Conservation (phyloP, 2,797 vertebrate species). For the Crocodylus rhombifer region DNA sequence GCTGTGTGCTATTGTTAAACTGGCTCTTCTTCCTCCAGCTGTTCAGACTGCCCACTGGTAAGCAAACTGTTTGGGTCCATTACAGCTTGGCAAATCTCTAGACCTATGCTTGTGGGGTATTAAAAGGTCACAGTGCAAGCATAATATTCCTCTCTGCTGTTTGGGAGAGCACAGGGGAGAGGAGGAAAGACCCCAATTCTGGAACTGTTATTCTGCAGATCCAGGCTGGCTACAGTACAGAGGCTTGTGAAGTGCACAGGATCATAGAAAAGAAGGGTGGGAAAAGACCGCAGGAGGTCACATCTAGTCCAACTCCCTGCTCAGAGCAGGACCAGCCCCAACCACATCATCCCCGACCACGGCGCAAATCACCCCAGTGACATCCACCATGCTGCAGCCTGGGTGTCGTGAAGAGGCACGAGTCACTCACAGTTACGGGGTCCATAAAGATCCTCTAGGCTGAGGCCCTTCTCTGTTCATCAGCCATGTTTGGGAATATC, state of each 20-base stretch:
- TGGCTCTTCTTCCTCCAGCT: background rate
- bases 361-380: background rate
- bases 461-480: too few relatives aligned
- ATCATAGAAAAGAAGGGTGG: too few relatives aligned
- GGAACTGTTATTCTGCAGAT: background rate
- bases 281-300: too few relatives aligned
- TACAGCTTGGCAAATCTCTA: background rate
- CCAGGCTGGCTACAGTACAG: background rate
- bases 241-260: background rate
- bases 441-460: too few relatives aligned
- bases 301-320: too few relatives aligned
- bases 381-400: background rate
- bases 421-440: too few relatives aligned
- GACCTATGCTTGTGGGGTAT: background rate
- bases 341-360: too few relatives aligned
- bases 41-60: background rate
- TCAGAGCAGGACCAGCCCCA: too few relatives aligned
- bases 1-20: background rate
- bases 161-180: background rate
- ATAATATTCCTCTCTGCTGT: background rate
- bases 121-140: background rate
- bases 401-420: background rate
- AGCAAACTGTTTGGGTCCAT: background rate
- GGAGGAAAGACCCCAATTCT: background rate
- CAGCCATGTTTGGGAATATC: background rate